Conservation (phyloP, 2,797 vertebrate genomes). For the Rhinophrynus dorsalis region DNA sequence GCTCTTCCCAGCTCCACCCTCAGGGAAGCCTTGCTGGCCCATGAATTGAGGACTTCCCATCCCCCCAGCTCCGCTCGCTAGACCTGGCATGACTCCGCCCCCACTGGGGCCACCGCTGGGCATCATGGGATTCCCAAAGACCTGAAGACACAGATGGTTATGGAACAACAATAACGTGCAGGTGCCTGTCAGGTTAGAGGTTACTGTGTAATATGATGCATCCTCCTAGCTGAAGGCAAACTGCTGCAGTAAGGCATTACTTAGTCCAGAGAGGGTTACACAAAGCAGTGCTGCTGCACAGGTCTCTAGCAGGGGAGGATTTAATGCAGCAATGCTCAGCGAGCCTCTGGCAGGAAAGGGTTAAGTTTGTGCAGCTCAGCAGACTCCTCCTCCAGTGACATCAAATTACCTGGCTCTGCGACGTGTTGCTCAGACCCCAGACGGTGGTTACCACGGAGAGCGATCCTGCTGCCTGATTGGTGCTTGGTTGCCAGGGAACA, state of each 20-base stretch:
- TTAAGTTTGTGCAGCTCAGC: background rate
- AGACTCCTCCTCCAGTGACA: slow-evolving; percentile 20
- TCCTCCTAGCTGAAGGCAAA: background rate
- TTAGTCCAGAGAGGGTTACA: slow-evolving; percentile 7
- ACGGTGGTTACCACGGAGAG: slow-evolving; percentile 96
- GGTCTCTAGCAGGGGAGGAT: background rate
- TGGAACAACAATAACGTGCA: background rate
- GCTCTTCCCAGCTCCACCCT: slow-evolving; percentile 74
- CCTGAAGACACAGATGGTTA: slow-evolving; percentile 61
- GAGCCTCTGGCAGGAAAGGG: background rate
- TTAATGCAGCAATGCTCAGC: background rate
- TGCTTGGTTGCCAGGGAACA: slow-evolving; percentile 87
- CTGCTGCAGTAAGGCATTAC: background rate
- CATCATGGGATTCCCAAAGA: slow-evolving; percentile 87
- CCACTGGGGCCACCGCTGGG: slow-evolving; percentile 85
- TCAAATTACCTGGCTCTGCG: slow-evolving; percentile 85
- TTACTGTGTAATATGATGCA: background rate
- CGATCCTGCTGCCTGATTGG: slow-evolving; percentile 89
- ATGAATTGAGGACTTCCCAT: slow-evolving; percentile 86
- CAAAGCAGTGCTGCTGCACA: background rate
- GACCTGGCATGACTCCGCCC: slow-evolving; percentile 78
- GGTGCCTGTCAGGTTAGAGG: background rate
- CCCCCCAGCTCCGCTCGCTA: slow-evolving; percentile 79
- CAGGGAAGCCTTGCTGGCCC: slow-evolving; percentile 84
- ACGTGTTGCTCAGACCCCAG: slow-evolving; percentile 94